Evolutionary conservation across 2,797 vertebrate species (phyloP).

Genomic region (Harpagifer antarcticus): DNA sequence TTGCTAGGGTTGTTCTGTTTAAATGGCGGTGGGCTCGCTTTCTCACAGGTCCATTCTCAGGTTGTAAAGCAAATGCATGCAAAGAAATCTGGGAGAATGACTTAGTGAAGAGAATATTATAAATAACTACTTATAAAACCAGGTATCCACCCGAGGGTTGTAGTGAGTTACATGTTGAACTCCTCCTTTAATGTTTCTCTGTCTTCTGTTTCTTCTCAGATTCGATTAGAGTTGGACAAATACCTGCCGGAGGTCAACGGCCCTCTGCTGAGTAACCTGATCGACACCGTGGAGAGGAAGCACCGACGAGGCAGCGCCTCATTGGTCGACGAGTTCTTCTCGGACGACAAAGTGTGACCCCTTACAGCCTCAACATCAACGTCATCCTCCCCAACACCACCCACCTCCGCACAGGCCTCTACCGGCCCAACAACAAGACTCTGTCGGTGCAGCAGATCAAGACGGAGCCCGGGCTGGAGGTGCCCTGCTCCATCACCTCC

Average conservation of each 20-base stretch:
- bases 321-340: conserved; percentile 93
- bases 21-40: too few relatives aligned
- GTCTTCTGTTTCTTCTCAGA: conserved; percentile 61
- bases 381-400: conserved; percentile 91
- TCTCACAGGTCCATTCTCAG: too few relatives aligned
- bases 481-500: conserved; percentile 78
- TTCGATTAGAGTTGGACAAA: conserved; percentile 89
- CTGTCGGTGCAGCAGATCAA: conserved; percentile 86
- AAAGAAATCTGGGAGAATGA: too few relatives aligned
- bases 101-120: too few relatives aligned
- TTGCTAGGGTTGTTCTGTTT: too few relatives aligned
- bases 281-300: conserved; percentile 85
- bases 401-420: conserved; percentile 92
- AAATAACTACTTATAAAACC: too few relatives aligned
- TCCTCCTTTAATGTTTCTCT: not conserved
- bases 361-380: conserved; percentile 94
- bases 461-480: conserved; percentile 87
- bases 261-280: conserved; percentile 40
- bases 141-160: too few relatives aligned
- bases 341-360: conserved; percentile 85
- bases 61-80: too few relatives aligned
- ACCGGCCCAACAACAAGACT: conserved; percentile 82
- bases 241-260: conserved; percentile 83
- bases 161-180: not conserved
- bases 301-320: conserved; percentile 92